These are phyloP conservation scores for Psittacula cyanocephala DNA, from an alignment of 2,113 vertebrate genomes.

Conservation along the genomic window DNA sequence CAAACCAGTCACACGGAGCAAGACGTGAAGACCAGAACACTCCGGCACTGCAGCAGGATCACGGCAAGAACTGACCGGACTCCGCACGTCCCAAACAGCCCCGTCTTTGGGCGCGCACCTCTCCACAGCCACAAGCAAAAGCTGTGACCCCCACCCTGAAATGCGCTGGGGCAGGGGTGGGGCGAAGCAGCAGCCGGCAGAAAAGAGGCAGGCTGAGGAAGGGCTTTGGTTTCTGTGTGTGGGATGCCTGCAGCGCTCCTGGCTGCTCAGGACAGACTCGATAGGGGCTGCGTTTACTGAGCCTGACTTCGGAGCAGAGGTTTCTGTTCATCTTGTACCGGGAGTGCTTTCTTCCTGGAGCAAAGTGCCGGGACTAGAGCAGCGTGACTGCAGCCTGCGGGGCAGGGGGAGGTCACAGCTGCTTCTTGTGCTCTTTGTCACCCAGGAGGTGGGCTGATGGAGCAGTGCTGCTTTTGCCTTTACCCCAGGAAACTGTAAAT, in stretches of 20 bases:
- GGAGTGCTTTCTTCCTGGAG: not conserved
- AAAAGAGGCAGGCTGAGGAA: no score
- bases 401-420: not conserved
- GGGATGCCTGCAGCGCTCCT: not conserved
- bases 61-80: not conserved
- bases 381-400: not conserved
- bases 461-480: not conserved
- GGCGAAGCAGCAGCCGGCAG: no score
- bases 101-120: not conserved
- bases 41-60: not conserved
- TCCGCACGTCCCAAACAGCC: not conserved
- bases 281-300: fast-evolving
- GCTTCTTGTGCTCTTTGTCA: not conserved
- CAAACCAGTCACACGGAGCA: not conserved
- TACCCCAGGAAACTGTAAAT: no score
- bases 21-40: not conserved
- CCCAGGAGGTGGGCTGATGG: not conserved
- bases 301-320: not conserved
- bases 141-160: not conserved
- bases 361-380: not conserved
- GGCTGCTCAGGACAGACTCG: not conserved
- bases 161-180: no score
- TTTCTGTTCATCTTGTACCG: not conserved
- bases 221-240: no score
- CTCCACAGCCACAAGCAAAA: not conserved